Conservation (phyloP, 2,797 vertebrate species). For the Neosalanx taihuensis region DNA sequence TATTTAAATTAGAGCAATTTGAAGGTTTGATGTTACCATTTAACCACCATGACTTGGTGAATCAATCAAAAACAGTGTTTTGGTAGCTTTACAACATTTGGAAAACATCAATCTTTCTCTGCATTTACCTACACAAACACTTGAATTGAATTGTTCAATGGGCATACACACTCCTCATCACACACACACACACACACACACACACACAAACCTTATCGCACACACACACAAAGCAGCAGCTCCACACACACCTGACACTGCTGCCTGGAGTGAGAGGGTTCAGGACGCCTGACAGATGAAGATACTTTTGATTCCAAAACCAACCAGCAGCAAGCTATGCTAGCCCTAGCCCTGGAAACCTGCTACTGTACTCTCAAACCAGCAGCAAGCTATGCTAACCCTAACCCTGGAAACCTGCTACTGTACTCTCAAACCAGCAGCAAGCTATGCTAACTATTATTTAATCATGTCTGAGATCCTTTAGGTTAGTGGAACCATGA, state of each 20-base stretch:
- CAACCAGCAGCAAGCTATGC: constrained; percentile 56
- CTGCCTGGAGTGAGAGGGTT: constrained; percentile 65
- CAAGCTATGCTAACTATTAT: too few relatives aligned
- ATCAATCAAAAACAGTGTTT: constrained; percentile 64
- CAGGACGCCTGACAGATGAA: constrained; percentile 66
- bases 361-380: constrained; percentile 49
- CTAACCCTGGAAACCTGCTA: constrained; percentile 59
- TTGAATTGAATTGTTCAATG: constrained; percentile 51
- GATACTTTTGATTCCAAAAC: constrained; percentile 66
- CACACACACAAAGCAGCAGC: constrained; percentile 36
- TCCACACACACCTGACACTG: constrained; percentile 64
- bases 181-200: constrained; percentile 14
- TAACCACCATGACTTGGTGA: constrained; percentile 49
- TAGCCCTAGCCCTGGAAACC: constrained; percentile 66
- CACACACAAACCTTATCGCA: constrained; percentile 11
- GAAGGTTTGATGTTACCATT: constrained; percentile 69
- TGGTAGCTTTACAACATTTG: constrained; percentile 59
- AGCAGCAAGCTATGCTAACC: background rate
- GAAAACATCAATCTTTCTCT: constrained; percentile 64
- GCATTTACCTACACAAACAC: constrained; percentile 31
- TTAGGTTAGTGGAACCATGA: too few relatives aligned
- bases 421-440: constrained; percentile 48
- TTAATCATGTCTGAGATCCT: too few relatives aligned
- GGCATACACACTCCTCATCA: constrained; percentile 43
- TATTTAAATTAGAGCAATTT: constrained; percentile 70